phyloP scores from a whole-genome alignment of 2,113 vertebrate species.

The Hydrolagus affinis region DNA sequence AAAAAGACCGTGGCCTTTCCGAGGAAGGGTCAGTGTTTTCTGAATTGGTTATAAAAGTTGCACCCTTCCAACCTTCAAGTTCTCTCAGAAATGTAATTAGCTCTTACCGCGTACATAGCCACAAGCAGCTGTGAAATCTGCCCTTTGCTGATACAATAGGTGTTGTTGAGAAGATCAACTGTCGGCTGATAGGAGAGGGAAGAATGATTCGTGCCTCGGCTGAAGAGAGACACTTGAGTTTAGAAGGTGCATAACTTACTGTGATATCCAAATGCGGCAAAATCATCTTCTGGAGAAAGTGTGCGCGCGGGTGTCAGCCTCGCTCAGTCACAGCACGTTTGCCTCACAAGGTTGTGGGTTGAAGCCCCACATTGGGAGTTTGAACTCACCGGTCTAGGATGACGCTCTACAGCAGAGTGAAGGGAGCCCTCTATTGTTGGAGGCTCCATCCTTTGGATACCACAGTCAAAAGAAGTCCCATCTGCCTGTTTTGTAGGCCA shows the following conservation, averaged over 20 bases:
- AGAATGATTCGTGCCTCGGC: too few relatives aligned
- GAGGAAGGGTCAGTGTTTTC: background rate
- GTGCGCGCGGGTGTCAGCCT: too few relatives aligned
- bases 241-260: background rate
- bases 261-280: too few relatives aligned
- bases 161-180: background rate
- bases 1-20: background rate
- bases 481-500: too few relatives aligned
- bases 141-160: background rate
- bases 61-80: background rate
- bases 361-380: too few relatives aligned
- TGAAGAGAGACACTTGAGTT: background rate
- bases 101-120: background rate
- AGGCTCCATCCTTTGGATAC: too few relatives aligned
- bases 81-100: slow-evolving; percentile 10
- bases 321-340: too few relatives aligned
- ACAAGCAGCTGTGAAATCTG: background rate
- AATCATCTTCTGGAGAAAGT: background rate
- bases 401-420: too few relatives aligned
- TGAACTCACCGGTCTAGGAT: too few relatives aligned
- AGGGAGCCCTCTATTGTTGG: too few relatives aligned
- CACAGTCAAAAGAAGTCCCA: too few relatives aligned
- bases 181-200: background rate
- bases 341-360: too few relatives aligned
- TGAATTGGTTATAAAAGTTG: background rate